phyloP scores from a whole-genome alignment of 1,140 invertebrate species.

The Neuroterus valhalla region DNA sequence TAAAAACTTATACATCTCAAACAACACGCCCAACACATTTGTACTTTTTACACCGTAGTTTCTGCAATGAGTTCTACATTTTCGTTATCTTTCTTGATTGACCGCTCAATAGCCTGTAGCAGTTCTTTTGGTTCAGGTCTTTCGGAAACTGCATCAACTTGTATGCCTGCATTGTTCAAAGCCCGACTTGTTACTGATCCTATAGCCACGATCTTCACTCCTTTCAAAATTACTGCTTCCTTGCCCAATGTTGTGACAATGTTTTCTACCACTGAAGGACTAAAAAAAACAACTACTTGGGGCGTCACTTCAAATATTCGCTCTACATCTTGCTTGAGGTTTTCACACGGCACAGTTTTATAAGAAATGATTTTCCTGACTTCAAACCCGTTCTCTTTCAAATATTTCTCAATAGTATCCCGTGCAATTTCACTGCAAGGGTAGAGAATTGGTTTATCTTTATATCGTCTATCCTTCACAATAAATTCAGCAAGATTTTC shows the following conservation, averaged over 20 bases:
- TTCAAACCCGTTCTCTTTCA: constrained; percentile 53
- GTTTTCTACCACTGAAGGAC: constrained; percentile 67
- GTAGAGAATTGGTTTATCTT: constrained; percentile 61
- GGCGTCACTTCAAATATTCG: constrained; percentile 47
- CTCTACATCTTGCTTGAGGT: constrained; percentile 56
- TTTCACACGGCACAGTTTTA: constrained; percentile 60
- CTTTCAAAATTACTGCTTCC: constrained; percentile 44
- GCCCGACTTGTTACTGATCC: constrained; percentile 68
- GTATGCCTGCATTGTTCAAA: constrained; percentile 53
- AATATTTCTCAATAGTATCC: constrained; percentile 63
- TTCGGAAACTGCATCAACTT: constrained; percentile 56
- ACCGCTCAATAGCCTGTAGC: constrained; percentile 55
- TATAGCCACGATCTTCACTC: constrained; percentile 67
- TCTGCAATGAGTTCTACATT: neutral
- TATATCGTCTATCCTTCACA: constrained; percentile 42
- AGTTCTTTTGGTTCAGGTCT: constrained; percentile 68
- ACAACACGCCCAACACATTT: no score
- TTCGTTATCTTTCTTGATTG: neutral
- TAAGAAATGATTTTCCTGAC: constrained; percentile 66
- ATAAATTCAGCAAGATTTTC: constrained; percentile 65
- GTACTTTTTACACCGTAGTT: neutral
- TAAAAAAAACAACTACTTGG: constrained; percentile 68
- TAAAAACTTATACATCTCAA: no score
- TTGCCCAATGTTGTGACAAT: constrained; percentile 49
- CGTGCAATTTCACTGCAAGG: constrained; percentile 70